These are phyloP conservation scores for Drosophila kanapiae DNA, from an alignment of 1,140 invertebrate species.

Conservation along the genomic window DNA sequence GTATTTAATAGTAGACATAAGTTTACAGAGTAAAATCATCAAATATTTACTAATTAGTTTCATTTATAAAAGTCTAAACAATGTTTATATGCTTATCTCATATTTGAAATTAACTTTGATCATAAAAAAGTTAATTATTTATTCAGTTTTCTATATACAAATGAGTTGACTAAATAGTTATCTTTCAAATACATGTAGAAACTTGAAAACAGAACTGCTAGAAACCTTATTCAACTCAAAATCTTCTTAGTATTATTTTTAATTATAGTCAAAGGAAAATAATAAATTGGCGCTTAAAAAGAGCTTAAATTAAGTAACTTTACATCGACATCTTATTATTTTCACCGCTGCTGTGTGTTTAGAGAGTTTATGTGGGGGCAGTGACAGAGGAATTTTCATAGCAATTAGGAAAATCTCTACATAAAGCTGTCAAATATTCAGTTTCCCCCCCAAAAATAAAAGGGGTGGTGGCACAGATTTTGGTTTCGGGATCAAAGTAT, in stretches of 20 bases:
- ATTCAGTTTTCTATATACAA: background rate
- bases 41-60: background rate
- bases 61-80: too few species aligned
- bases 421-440: constrained; percentile 43
- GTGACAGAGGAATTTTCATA: constrained; percentile 35
- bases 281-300: too few species aligned
- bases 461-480: constrained; percentile 30
- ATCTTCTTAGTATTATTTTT: too few species aligned
- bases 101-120: background rate
- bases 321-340: background rate
- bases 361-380: background rate
- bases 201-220: background rate
- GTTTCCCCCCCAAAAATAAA: constrained; percentile 6
- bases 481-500: background rate
- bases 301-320: too few species aligned
- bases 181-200: background rate
- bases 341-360: background rate
- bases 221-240: too few species aligned
- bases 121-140: too few species aligned
- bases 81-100: background rate
- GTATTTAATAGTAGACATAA: background rate
- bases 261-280: too few species aligned
- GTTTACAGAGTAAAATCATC: background rate
- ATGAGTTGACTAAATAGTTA: background rate
- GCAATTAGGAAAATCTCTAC: constrained; percentile 48